Conservation (phyloP, 2,888 invertebrate species). For the Heteromurus nitidus region DNA sequence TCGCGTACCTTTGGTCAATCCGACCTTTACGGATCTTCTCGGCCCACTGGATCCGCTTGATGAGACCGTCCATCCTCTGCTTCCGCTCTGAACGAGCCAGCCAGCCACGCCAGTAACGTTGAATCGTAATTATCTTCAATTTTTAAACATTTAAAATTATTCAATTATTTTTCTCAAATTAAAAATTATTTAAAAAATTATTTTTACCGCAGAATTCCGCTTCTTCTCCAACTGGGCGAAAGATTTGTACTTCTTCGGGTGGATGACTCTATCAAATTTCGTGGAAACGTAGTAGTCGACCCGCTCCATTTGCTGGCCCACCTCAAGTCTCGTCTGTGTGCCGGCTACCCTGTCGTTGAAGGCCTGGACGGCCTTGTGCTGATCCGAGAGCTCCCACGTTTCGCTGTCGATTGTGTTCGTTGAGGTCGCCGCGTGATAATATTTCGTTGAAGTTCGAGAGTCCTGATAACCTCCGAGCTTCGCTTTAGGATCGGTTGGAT, state of each 20-base stretch:
- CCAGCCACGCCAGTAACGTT: slow-evolving; percentile 72
- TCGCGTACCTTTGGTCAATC: slow-evolving; percentile 66
- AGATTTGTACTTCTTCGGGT: slow-evolving; percentile 56
- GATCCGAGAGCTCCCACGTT: slow-evolving; percentile 30
- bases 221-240: slow-evolving; percentile 50
- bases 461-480: slow-evolving; percentile 89
- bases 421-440: slow-evolving; percentile 81
- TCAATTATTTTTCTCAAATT: not conserved
- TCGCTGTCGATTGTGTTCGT: slow-evolving; percentile 34
- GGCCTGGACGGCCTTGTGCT: slow-evolving; percentile 60
- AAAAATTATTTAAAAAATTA: not conserved
- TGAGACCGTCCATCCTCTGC: slow-evolving; percentile 64
- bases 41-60: slow-evolving; percentile 70
- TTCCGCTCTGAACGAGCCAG: slow-evolving; percentile 67
- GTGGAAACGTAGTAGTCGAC: slow-evolving; percentile 64
- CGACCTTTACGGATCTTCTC: slow-evolving; percentile 71
- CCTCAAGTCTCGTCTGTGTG: slow-evolving; percentile 63
- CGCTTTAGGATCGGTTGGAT: slow-evolving; percentile 82
- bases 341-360: slow-evolving; percentile 49
- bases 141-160: no score
- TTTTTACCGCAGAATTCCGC: slow-evolving; percentile 49
- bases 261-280: slow-evolving; percentile 48
- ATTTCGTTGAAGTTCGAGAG: slow-evolving; percentile 82
- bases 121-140: slow-evolving; percentile 67
- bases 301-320: slow-evolving; percentile 70